Evolutionary conservation across 2,888 invertebrate genomes (phyloP).

Genomic region (Arenicola marina): DNA sequence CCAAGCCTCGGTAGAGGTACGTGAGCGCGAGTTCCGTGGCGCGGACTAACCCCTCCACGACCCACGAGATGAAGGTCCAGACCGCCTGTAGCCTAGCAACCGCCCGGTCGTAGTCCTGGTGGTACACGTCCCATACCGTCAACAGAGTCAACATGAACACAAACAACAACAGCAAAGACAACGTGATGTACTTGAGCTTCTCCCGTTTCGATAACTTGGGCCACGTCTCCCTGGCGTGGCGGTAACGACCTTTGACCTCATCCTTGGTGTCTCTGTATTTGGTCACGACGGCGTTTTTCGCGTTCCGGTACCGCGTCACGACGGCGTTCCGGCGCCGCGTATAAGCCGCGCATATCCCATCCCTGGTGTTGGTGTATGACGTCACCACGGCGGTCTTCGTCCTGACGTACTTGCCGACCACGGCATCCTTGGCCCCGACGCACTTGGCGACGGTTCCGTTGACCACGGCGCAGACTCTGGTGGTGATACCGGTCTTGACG

Average conservation of each 20-base stretch:
- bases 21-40: not conserved
- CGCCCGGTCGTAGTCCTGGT: conserved; percentile 23
- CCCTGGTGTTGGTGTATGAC: conserved; percentile 10
- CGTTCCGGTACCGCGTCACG: not conserved
- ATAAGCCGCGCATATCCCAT: not conserved
- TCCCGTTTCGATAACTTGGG: conserved; percentile 25
- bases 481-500: conserved; percentile 10
- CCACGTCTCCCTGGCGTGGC: conserved; percentile 11
- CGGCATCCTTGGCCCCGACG: conserved; percentile 18
- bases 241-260: conserved; percentile 11
- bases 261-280: conserved; percentile 15
- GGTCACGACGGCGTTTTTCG: not conserved
- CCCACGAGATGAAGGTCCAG: conserved; percentile 5
- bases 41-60: conserved; percentile 8
- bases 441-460: conserved; percentile 13
- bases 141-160: conserved; percentile 9
- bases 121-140: conserved; percentile 22
- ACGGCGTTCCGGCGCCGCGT: not conserved
- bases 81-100: conserved; percentile 15
- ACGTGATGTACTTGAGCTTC: conserved; percentile 27
- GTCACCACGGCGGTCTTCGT: not conserved
- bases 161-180: conserved; percentile 9
- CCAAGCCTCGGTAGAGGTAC: conserved; percentile 9
- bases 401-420: not conserved
- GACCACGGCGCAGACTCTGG: conserved; percentile 4